Conservation (phyloP, 2,888 invertebrate genomes). For the Holacanthella duospinosa region DNA sequence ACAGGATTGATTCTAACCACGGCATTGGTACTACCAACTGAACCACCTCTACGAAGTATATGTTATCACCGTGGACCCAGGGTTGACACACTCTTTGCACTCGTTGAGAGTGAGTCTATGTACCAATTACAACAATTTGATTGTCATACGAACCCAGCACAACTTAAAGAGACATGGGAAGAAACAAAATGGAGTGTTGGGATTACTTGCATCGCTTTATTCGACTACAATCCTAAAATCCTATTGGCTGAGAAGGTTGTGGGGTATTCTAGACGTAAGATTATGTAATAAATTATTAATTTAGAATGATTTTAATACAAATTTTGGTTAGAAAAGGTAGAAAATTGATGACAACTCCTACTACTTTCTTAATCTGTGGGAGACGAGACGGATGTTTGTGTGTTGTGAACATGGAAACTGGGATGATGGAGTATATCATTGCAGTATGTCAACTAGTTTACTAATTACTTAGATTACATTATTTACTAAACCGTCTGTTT, state of each 20-base stretch:
- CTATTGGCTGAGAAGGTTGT: conserved; percentile 25
- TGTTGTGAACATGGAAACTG: conserved; percentile 24
- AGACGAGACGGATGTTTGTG: conserved; percentile 29
- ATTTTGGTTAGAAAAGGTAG: background rate
- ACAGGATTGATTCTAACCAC: conserved; percentile 25
- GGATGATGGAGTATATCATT: conserved; percentile 23
- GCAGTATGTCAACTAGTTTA: conserved; percentile 20
- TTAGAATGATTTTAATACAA: background rate
- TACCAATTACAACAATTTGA: conserved; percentile 29
- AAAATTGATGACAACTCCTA: background rate
- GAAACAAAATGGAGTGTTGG: conserved; percentile 24
- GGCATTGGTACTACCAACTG: conserved; percentile 21
- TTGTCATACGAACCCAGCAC: conserved; percentile 28
- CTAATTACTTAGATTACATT: background rate
- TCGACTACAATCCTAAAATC: conserved; percentile 27
- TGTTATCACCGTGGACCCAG: conserved; percentile 16
- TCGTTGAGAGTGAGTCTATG: conserved; percentile 3
- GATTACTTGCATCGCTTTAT: conserved; percentile 28
- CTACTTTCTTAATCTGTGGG: conserved; percentile 31
- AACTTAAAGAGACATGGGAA: conserved; percentile 26
- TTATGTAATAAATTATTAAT: background rate
- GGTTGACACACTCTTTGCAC: conserved; percentile 9
- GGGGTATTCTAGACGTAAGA: conserved; percentile 5
- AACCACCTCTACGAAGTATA: conserved; percentile 16
- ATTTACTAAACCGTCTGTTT: background rate